These are phyloP conservation scores for Cercocebus atys DNA, from an alignment of 2,113 vertebrate genomes.

Conservation along the genomic window DNA sequence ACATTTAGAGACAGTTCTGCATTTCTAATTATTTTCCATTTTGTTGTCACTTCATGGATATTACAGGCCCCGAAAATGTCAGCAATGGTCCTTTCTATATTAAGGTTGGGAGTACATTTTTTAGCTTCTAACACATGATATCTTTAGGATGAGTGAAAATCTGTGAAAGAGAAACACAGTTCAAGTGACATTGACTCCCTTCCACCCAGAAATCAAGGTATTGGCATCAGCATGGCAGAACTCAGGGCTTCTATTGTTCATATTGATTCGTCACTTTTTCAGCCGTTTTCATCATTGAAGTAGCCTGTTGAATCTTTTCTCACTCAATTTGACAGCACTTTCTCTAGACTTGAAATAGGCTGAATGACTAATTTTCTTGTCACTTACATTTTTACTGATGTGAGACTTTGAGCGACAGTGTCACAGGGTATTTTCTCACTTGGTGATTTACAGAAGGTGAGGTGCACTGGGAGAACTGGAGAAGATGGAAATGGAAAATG, in stretches of 20 bases:
- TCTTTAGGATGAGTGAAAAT: neutral
- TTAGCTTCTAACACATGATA: neutral
- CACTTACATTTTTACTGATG: constrained; percentile 51
- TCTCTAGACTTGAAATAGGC: constrained; percentile 30
- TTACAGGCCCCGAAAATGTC: neutral
- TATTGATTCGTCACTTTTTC: neutral
- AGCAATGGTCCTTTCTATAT: neutral
- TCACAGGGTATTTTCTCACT: constrained; percentile 11
- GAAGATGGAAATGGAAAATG: neutral
- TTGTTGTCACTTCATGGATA: neutral
- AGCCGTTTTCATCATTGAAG: constrained; percentile 30
- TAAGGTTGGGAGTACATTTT: neutral
- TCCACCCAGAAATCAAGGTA: constrained; percentile 32
- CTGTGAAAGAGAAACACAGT: constrained; percentile 11
- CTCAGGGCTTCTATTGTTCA: neutral
- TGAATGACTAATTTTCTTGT: constrained; percentile 58
- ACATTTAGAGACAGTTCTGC: neutral
- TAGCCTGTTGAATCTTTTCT: constrained; percentile 39
- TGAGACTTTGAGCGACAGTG: constrained; percentile 19
- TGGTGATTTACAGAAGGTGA: constrained; percentile 2
- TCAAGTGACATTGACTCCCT: neutral
- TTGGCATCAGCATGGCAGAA: neutral
- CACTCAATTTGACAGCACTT: constrained; percentile 32
- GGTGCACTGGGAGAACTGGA: neutral
- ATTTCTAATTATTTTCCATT: constrained; percentile 4